Base-by-base conservation (phyloP, 2,888 invertebrate species). In the Eutolmus rufibarbis region DNA sequence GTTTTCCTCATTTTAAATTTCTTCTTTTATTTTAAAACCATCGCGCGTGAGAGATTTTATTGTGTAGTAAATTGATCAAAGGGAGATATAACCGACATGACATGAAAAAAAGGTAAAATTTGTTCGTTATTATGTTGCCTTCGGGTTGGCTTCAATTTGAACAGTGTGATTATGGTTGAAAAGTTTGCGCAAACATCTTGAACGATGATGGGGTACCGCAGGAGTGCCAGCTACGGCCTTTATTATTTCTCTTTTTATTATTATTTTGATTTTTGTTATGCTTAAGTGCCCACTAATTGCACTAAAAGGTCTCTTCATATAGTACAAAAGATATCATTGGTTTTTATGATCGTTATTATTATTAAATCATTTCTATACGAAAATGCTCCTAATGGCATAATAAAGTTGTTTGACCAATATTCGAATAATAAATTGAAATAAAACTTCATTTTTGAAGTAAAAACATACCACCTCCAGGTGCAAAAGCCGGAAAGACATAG, bases 111-210 rank as follows among this genome's bases (percentile, higher is more conserved):
- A 46, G 12, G 40, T 12, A 12, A 40, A 46, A 46, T 77, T 19
- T 74, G 8, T 19, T 40, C 9, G 28, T 19, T 23, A 78, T 43
- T 40, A 43, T 78, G 46, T 78, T 43, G 46, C 9, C 19, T 14
- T 77, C 4, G 5, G n/a, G 51, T 51, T 51, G n/a, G n/a, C n/a
- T 51, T 51, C 51, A 51, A 51, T 51, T 51, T 51, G 51, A 51
- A n/a, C 51, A 51, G n/a, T 51, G 51, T 51, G n/a, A 51, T 78
- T 28, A 40, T 40, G 28, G 43, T 14, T 78, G 28, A 78, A 46
- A 78, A 78, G 46, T 78, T 77, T 78, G 23, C 78, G 78, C 78
- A 78, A 78, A 78, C 78, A 78, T 78, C 78, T 77, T 77, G 31
- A 77, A 23, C 46, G 78, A 78, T 43, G 46, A n/a, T 28, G 43